phyloP scores from a whole-genome alignment of 2,113 vertebrate genomes.

The Muntiacus muntjak region DNA sequence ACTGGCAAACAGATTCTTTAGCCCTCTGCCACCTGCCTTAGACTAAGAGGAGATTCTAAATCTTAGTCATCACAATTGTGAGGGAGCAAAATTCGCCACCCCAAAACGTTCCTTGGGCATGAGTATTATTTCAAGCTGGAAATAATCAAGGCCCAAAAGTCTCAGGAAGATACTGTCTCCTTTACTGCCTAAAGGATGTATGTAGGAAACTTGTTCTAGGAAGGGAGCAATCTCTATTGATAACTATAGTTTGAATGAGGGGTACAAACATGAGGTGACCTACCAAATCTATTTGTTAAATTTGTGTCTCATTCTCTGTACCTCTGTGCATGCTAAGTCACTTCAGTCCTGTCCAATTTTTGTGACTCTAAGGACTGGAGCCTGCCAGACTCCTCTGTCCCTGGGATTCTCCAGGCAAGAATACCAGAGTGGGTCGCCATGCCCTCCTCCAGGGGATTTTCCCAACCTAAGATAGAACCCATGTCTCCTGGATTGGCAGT shows the following conservation, averaged over 20 bases:
- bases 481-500: neutral
- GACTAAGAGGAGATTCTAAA: neutral
- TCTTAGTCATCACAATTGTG: neutral
- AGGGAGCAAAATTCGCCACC: neutral
- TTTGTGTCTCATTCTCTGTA: neutral
- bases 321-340: neutral
- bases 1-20: neutral
- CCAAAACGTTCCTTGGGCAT: neutral
- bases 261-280: neutral
- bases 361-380: neutral
- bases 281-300: neutral
- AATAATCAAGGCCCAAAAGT: neutral
- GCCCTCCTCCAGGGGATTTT: neutral
- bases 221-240: neutral
- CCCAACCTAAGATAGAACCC: neutral
- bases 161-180: neutral
- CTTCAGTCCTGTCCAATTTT: neutral
- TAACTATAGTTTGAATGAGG: neutral
- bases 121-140: neutral
- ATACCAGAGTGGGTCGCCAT: neutral
- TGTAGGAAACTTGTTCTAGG: neutral
- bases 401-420: neutral
- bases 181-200: neutral
- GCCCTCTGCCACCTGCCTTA: neutral
- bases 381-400: neutral